Base-by-base conservation (phyloP, 2,113 vertebrate genomes). In the Empidonax traillii region DNA sequence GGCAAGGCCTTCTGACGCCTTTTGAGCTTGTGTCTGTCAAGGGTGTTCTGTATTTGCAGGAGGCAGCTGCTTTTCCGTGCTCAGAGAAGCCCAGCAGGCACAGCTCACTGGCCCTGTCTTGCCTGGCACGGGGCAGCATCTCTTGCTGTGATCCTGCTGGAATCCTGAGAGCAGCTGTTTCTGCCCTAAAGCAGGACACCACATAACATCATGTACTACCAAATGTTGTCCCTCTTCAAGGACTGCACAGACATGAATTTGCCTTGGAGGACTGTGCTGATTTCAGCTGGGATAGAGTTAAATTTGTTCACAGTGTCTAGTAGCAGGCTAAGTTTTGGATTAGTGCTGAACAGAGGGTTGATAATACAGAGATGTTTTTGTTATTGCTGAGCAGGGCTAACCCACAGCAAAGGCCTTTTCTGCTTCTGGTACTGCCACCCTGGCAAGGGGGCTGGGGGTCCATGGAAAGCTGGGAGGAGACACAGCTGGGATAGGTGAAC, bases 71-170 rank as follows among this genome's bases (percentile, higher is more conserved):
- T 87, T 59, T 67, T 59, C 55, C 2, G 0, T 62, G n/a, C 30
- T 67, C 51, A 39, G 33, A 67, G 56, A 20, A 91, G 67, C 35
- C 27, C 82, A 85, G 47, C 56, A 68, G 28, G 73, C 49, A 10
- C 63, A 77, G 46, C 53, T 67, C 65, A 63, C 21, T 16, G 10
- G 33, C 53, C 1, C 0, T 17, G 7, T 47, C 69, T 85, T 8
- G 3, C 41, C 43, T 2, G 0, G 25, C 41, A 62, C 0, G 0
- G 28, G 56, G n/a, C 47, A 85, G 21, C 46, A 37, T 24, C 31
- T 86, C 69, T n/a, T 67, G 65, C 28, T 76, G 67, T 55, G 76
- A 39, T 68, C 35, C 79, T 68, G 30, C 84, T 18, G 30, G 62
- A 52, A 43, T 59, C 37, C 5, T 1, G 24, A 55, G 67, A 87